Conservation (phyloP, 2,113 vertebrate species). For the Marmota flaviventris region DNA sequence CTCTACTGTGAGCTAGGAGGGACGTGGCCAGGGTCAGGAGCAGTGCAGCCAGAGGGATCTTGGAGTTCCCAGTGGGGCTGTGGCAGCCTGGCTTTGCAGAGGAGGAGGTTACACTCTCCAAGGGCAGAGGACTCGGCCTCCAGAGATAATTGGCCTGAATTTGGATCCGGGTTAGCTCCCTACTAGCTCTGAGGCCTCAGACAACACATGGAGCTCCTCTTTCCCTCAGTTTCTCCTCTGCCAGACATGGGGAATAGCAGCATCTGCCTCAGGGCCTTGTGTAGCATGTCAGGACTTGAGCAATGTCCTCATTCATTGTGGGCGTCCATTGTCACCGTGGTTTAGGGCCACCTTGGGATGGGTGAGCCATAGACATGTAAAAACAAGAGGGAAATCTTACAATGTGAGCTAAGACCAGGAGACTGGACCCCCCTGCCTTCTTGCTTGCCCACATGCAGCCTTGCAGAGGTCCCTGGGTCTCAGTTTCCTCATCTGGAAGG, state of each 20-base stretch:
- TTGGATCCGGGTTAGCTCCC: neutral
- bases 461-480: neutral
- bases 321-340: accelerated
- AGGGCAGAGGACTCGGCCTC: neutral
- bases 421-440: neutral
- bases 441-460: neutral
- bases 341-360: neutral
- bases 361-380: neutral
- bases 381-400: neutral
- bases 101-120: accelerated
- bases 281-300: accelerated
- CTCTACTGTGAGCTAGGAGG: neutral
- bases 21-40: too few species aligned
- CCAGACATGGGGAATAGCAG: accelerated
- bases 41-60: neutral
- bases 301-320: accelerated
- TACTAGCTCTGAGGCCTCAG: neutral
- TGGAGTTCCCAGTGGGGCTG: neutral
- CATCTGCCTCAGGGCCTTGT: too few species aligned
- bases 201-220: neutral
- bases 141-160: neutral
- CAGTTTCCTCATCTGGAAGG: neutral
- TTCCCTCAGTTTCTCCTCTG: neutral
- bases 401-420: neutral
- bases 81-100: neutral